Evolutionary conservation across 2,797 vertebrate species (phyloP), one percentile per base, ranked within the genome.

Genomic region (Gymnothorax reevesii): DNA sequence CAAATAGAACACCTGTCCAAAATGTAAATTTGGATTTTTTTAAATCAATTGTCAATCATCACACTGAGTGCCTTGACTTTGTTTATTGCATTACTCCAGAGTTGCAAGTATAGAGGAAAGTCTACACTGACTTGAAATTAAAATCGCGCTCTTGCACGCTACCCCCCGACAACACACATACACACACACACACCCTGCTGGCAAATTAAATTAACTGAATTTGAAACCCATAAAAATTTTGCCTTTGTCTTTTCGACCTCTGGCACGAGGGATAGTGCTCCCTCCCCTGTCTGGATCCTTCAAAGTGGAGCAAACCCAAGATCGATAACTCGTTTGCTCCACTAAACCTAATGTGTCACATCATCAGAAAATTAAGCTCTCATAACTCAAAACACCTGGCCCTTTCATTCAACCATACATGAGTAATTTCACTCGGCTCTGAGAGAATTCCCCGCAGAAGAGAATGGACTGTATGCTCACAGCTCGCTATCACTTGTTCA

Each of bases 321-420:
- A 87, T 88, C 82, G 88, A 90, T 88, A 87, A 84, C 87, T 87
- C 71, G 22, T 42, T 87, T 89, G 88, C 57, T 57, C 89, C 84
- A 86, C 84, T 85, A 89, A 91, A 88, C 90, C 64, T 85, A 85
- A 88, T 85, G 86, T 85, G 87, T 88, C 87, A 89, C 91, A 90
- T 87, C 79, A 64, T 87, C 86, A 89, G 82, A 92, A 89, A 88
- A 89, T 89, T 88, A 5, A 85, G 71, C 90, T 92, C 89, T 89
- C 69, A 96, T 94, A 96, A 95, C 88, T 94, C 79, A 66, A 86
- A 89, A 89, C 95, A 96, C 94, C 95, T 96, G 95, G 93, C 80
- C 94, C 88, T 95, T 96, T 96, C 93, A 95, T 86, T 92, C 88
- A 90, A 25, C 89, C 90, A 69, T 90, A 92, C 94, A 91, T 71